Conservation (phyloP, 1,140 invertebrate species). For the Metaphire vulgaris region DNA sequence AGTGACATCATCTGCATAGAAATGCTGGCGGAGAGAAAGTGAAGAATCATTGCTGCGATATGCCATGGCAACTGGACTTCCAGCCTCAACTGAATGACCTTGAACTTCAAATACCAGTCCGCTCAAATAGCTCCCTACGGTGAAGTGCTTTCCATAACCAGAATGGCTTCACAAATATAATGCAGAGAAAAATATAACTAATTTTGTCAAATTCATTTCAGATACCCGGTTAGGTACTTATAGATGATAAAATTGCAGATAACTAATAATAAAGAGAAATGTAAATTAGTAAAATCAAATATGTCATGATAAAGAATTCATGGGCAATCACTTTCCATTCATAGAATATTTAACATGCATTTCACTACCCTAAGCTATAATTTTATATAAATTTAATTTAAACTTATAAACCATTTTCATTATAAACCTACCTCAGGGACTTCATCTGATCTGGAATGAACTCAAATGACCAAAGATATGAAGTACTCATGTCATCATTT, state of each 20-base stretch:
- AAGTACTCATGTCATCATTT: neutral
- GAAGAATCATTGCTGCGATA: neutral
- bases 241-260: too few relatives aligned
- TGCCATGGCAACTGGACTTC: neutral
- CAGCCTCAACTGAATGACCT: neutral
- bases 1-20: constrained; percentile 17
- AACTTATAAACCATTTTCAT: too few relatives aligned
- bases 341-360: neutral
- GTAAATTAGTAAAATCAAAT: too few relatives aligned
- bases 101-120: constrained; percentile 7
- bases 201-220: too few relatives aligned
- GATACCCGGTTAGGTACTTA: too few relatives aligned
- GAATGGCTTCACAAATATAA: constrained; percentile 6
- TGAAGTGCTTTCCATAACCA: constrained; percentile 17
- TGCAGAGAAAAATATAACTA: too few relatives aligned
- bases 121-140: constrained; percentile 9
- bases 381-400: too few relatives aligned
- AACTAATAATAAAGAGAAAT: too few relatives aligned
- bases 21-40: neutral
- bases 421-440: neutral
- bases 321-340: too few relatives aligned
- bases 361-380: too few relatives aligned
- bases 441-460: neutral
- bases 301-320: too few relatives aligned
- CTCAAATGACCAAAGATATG: neutral